Base-by-base conservation (phyloP, 2,797 vertebrate genomes). In the Sphaeramia orbicularis region DNA sequence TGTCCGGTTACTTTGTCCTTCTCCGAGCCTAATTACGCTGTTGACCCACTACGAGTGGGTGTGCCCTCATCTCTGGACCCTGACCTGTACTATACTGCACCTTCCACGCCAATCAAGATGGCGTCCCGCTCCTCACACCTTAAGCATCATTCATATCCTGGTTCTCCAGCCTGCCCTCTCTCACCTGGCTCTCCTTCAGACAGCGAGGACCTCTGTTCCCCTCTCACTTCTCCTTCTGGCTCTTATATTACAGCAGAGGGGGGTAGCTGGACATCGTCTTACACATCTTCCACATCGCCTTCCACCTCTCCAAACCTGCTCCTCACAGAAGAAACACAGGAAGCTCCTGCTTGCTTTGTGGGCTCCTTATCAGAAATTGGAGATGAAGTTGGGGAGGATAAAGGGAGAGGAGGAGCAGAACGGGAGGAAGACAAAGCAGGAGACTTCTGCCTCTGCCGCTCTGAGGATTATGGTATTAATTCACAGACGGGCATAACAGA, bases 191-290 rank as follows among this genome's bases (percentile, higher is more conserved):
- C 92, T 55, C 93, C 93, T 56, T 94, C 94, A 0, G 94, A 94
- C 72, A 96, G 95, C 0, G 92, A 93, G 19, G 95, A 95, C 49
- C 68, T 95, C 36, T 94, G 94, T 72, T 98, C 97, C 0, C 95
- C 96, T 0, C 96, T 97, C 0, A 95, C 96, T 1, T 99, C 97
- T 0, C 96, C 97, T 8, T 97, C 97, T 0, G 97, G 97, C 2
- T 99, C 98, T 54, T 99, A 99, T 44, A 93, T 97, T 65, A 99
- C 97, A 0, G 98, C 98, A 0, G 97, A 99, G 52, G 96, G 97
- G 8, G 95, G 96, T 38, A 99, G 97, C 83, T 97, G 96, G 95
- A 93, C 94, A 2, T 97, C 96, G 0, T 97, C 95, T 0, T 96
- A 94, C 60, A 96, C 96, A 0, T 95, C 95, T 21, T 96, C 95